Evolutionary conservation across 1,140 invertebrate species (phyloP), one percentile per base, ranked within the genome.

Genomic region (Bilobella aurantiaca): DNA sequence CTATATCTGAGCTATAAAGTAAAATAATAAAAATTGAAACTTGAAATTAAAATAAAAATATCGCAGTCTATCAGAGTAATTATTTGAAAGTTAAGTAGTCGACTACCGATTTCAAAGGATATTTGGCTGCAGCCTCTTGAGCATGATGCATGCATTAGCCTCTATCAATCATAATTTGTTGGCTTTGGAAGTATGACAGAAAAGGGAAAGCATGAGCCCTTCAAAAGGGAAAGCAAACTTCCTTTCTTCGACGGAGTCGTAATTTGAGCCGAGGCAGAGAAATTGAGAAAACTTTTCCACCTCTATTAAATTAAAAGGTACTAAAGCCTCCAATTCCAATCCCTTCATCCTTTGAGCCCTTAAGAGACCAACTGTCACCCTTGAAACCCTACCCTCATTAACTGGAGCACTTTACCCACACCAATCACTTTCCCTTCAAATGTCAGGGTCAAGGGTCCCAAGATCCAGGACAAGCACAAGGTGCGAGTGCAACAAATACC

Each of bases 151-250:
- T 29, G 23, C 63, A 27, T 58, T 67, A 68, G 65, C 64, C 67
- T 67, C 68, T 67, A 72, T 72, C 71, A 69, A 72, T 72, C 71
- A 72, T 72, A 72, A 72, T 72, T 72, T 69, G 65, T 69, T 67
- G 68, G 66, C 68, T 66, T 65, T 69, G 62, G 49, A 67, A 65
- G n/a, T n/a, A 49, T 67, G 69, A 67, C 62, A 64, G 61, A 5
- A 58, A n/a, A 25, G 49, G 49, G 49, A 56, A 56, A 56, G 49
- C 49, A 23, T 57, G 28, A 49, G 28, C 2, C 30, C 8, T 21
- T 27, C 18, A 29, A 49, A 2, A 29, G 21, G 27, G 16, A 27
- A 3, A 5, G 28, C 23, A 62, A 28, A 47, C 61, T 46, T 58
- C 59, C 57, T 47, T 34, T 37, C 34, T 64, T 64, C 42, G 34